phyloP scores from a whole-genome alignment of 2,888 invertebrate species.

The Drosophila mimica region DNA sequence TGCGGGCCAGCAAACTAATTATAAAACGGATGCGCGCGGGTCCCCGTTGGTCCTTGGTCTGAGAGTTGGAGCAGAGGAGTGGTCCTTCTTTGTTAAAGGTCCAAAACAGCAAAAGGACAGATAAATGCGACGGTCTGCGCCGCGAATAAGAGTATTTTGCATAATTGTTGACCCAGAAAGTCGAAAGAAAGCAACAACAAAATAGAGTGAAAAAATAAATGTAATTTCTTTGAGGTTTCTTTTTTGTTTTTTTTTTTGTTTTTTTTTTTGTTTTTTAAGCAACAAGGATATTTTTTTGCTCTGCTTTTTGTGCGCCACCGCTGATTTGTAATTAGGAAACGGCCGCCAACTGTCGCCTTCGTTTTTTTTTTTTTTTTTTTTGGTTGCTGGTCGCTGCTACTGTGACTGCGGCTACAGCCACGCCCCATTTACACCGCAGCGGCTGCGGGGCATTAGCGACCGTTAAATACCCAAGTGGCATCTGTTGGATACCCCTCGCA shows the following conservation, averaged over 20 bases:
- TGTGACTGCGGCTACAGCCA: slow-evolving; percentile 52
- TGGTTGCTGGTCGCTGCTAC: slow-evolving; percentile 34
- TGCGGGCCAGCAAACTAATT: slow-evolving; percentile 71
- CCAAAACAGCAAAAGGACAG: slow-evolving; percentile 67
- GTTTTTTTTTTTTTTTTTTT: slow-evolving; percentile 29
- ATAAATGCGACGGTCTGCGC: slow-evolving; percentile 77
- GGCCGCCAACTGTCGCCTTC: slow-evolving; percentile 82
- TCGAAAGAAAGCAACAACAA: slow-evolving; percentile 55
- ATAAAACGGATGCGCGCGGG: slow-evolving; percentile 77
- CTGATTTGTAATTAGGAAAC: slow-evolving; percentile 84
- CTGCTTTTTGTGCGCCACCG: slow-evolving; percentile 67
- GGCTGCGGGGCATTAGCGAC: slow-evolving; percentile 74
- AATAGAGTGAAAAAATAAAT: slow-evolving; percentile 42
- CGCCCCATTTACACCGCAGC: slow-evolving; percentile 77
- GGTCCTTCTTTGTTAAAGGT: slow-evolving; percentile 51
- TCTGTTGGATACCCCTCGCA: slow-evolving; percentile 58
- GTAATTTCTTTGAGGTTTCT: slow-evolving; percentile 58
- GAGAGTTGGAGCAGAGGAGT: background rate
- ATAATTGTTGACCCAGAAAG: slow-evolving; percentile 83
- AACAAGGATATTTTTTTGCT: slow-evolving; percentile 45
- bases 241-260: slow-evolving; percentile 24
- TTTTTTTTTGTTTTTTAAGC: slow-evolving; percentile 20
- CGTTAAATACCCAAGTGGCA: slow-evolving; percentile 81
- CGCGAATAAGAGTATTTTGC: slow-evolving; percentile 80
- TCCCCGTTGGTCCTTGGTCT: slow-evolving; percentile 25